Conservation (phyloP, 64 coral and sea anemone species). For the Stichodactyla helianthus region DNA sequence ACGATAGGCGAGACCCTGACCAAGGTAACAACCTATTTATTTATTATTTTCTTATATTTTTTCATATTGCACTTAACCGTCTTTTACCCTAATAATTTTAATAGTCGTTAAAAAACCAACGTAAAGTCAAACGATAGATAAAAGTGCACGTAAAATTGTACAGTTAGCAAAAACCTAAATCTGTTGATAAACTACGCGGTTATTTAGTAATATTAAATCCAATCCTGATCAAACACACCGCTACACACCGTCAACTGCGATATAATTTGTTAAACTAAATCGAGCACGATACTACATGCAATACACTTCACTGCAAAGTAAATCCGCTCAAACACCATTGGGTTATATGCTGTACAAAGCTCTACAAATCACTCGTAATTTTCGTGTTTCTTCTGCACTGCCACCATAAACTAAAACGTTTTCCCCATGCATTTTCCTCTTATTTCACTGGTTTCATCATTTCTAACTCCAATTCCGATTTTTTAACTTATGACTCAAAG, state of each 20-base stretch:
- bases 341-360: no score
- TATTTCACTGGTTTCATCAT: background rate
- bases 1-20: slow-evolving; percentile 75
- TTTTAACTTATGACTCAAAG: slow-evolving; percentile 23
- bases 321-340: no score
- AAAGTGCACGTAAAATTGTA: background rate
- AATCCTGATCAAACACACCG: no score
- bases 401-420: background rate
- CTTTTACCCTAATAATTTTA: no score
- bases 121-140: background rate
- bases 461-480: background rate
- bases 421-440: background rate
- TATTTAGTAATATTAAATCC: no score
- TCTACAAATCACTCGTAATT: no score
- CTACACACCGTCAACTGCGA: no score
- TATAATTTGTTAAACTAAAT: no score
- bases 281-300: no score
- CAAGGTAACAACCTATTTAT: slow-evolving; percentile 49
- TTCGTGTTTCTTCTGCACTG: background rate
- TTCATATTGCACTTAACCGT: background rate
- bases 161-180: no score
- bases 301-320: background rate
- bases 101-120: no score
- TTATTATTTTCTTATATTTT: background rate
- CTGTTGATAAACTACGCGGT: no score